Evolutionary conservation across 1,140 invertebrate genomes (phyloP).

Genomic region (Diorhabda carinulata): DNA sequence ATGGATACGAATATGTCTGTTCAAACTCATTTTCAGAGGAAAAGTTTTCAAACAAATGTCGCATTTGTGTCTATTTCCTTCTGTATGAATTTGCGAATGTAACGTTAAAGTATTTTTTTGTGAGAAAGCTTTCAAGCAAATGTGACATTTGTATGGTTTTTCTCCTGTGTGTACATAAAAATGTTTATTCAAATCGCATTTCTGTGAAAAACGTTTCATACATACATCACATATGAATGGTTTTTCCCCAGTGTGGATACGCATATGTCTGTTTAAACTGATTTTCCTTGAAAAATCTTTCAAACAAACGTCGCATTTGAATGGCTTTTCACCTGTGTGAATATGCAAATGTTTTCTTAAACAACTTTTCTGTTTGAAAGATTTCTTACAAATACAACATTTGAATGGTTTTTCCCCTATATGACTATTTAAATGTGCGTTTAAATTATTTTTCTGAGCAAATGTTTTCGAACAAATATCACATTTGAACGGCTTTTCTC

Average conservation of each 20-base stretch:
- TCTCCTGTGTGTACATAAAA: conserved; percentile 20
- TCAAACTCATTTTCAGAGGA: neutral
- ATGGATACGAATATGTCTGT: neutral
- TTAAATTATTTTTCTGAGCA: neutral
- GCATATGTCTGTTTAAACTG: neutral
- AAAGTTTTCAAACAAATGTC: neutral
- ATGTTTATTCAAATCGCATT: neutral
- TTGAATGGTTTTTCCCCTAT: neutral
- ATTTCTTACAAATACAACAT: neutral
- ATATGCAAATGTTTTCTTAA: neutral
- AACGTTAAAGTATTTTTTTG: neutral
- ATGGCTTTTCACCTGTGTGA: neutral
- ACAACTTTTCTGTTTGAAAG: neutral
- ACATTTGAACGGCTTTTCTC: conserved; percentile 53
- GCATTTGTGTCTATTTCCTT: neutral
- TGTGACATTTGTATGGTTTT: too few species aligned
- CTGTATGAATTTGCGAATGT: neutral
- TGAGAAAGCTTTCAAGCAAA: neutral
- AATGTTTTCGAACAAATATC: conserved; percentile 52
- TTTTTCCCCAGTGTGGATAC: neutral
- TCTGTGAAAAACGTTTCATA: neutral
- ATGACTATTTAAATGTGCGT: neutral
- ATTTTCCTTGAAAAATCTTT: neutral
- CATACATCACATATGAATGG: neutral
- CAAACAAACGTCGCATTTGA: neutral